Conservation (phyloP, 2,797 vertebrate species). For the Uromys caudimaculatus region DNA sequence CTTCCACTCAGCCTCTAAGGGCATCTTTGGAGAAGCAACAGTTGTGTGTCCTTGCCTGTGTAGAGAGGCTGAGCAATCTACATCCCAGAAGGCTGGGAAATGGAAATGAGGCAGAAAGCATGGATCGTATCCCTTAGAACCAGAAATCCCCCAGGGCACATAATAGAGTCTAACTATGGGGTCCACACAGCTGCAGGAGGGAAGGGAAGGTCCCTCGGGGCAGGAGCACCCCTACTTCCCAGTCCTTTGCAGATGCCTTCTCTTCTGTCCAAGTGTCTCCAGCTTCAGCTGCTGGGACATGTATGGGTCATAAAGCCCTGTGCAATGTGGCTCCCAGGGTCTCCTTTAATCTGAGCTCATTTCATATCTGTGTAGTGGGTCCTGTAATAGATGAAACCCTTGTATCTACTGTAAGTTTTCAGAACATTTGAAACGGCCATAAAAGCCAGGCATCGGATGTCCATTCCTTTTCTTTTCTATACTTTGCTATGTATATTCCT, state of each 20-base stretch:
- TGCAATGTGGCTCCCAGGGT: not conserved
- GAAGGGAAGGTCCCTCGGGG: not conserved
- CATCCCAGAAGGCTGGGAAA: not conserved
- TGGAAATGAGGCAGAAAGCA: not conserved
- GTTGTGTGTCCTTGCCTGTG: not conserved
- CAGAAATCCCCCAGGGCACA: rapidly evolving
- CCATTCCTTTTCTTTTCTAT: not conserved
- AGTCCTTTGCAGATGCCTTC: not conserved
- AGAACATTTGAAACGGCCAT: not conserved
- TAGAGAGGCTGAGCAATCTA: not conserved
- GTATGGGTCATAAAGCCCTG: not conserved
- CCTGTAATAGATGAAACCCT: not conserved
- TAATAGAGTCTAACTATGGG: not conserved
- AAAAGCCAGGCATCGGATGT: not conserved
- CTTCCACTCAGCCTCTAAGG: not conserved
- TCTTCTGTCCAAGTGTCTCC: not conserved
- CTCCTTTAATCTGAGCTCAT: not conserved
- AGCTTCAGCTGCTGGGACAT: not conserved
- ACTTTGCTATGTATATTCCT: not conserved
- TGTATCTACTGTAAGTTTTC: not conserved
- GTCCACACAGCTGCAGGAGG: not conserved
- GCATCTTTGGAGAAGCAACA: not conserved
- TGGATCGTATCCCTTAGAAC: not conserved
- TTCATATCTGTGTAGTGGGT: not conserved
- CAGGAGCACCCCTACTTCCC: rapidly evolving